Evolutionary conservation across 2,797 vertebrate genomes (phyloP).

Genomic region (Nannoperca obscura): DNA sequence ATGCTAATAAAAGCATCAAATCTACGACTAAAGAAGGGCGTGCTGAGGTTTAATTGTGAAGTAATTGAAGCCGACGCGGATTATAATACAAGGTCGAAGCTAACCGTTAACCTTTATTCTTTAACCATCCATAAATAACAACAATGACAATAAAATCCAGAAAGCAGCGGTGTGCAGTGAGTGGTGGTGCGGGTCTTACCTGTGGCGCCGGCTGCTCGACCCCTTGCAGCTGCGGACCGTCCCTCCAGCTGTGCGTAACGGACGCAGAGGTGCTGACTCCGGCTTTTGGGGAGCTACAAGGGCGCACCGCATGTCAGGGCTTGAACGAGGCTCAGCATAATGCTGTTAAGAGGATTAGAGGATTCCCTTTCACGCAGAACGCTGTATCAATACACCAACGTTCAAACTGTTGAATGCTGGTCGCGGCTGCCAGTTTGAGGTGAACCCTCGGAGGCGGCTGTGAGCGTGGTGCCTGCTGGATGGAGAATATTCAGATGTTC

Average conservation of each 20-base stretch:
- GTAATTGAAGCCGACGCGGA: slow-evolving; percentile 11
- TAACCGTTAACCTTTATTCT: not conserved
- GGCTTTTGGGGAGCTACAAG: slow-evolving; percentile 79
- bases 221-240: slow-evolving; percentile 35
- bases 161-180: not conserved
- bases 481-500: not conserved
- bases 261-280: slow-evolving; percentile 80
- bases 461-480: not conserved
- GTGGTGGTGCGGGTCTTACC: slow-evolving; percentile 51
- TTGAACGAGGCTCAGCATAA: slow-evolving; percentile 86
- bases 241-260: slow-evolving; percentile 78
- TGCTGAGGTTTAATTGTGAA: not conserved
- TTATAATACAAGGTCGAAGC: slow-evolving; percentile 30
- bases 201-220: slow-evolving; percentile 46
- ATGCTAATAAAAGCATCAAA: not conserved
- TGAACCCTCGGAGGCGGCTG: not conserved
- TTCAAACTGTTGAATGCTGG: slow-evolving; percentile 31
- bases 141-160: not conserved
- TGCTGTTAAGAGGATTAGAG: slow-evolving; percentile 90
- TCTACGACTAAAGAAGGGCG: not conserved
- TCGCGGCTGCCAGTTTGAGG: not conserved
- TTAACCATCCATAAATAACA: not conserved
- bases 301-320: slow-evolving; percentile 81
- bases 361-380: slow-evolving; percentile 63
- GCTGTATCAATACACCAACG: slow-evolving; percentile 60